Percentiles rank a stretch among this genome's conserved stretches.
Evolutionary conservation across 1,140 invertebrate species (phyloP).

Genomic region (Trachymyrmex cornetzi): DNA sequence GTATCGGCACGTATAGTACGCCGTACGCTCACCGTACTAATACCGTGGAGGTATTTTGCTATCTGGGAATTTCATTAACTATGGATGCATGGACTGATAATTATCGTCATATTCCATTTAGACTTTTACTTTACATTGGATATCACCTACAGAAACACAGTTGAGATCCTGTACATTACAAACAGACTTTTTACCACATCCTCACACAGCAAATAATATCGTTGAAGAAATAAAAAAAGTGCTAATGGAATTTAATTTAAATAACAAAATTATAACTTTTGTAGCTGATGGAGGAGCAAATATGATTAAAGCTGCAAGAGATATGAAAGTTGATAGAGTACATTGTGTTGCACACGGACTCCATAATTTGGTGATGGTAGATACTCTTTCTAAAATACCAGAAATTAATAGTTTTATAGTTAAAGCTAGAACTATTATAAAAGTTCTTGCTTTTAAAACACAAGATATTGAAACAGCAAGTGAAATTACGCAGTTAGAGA

Average conservation of each 20-base stretch:
- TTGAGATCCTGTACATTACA: conserved; percentile 29
- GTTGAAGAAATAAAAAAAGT: conserved; percentile 39
- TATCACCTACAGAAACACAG: conserved; percentile 17
- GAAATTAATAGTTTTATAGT: conserved; percentile 12
- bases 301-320: conserved; percentile 14
- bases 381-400: conserved; percentile 19
- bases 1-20: too few species aligned
- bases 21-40: too few species aligned
- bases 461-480: conserved; percentile 13
- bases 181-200: conserved; percentile 15
- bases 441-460: conserved; percentile 30
- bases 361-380: neutral
- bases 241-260: conserved; percentile 18
- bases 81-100: conserved; percentile 24
- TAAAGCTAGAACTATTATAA: conserved; percentile 40
- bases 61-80: conserved; percentile 26
- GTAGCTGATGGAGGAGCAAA: too few species aligned
- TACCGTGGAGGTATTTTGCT: too few species aligned
- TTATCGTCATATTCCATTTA: conserved; percentile 39
- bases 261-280: neutral
- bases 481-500: neutral
- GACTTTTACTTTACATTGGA: conserved; percentile 34
- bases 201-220: conserved; percentile 34
- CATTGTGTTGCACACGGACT: conserved; percentile 13
- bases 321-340: conserved; percentile 23